Conservation (phyloP, 1,140 invertebrate genomes). For the Riptortus pedestris region DNA sequence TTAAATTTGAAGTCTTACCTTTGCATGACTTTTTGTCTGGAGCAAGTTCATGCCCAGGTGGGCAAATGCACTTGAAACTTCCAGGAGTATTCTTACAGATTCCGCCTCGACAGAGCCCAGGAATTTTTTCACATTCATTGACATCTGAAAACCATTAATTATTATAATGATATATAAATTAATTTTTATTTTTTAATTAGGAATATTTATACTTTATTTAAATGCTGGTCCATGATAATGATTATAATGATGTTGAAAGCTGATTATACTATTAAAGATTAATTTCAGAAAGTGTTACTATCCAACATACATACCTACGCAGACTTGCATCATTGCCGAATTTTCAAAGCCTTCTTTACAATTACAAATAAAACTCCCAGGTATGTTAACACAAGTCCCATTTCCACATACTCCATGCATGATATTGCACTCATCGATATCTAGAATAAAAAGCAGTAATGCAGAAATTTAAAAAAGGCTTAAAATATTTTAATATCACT, state of each 20-base stretch:
- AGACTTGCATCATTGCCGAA: conserved; percentile 68
- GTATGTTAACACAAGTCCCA: conserved; percentile 69
- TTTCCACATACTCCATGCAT: conserved; percentile 73
- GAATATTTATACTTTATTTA: no score
- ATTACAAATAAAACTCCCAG: conserved; percentile 70
- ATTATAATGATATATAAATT: not conserved
- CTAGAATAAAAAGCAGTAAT: no score
- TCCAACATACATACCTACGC: conserved; percentile 53
- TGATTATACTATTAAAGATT: not conserved
- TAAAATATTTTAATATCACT: no score
- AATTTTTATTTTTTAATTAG: no score
- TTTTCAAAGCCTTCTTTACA: conserved; percentile 66
- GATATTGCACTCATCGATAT: conserved; percentile 81
- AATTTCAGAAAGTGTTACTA: not conserved
- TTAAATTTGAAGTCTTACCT: no score
- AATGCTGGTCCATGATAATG: no score
- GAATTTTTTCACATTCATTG: conserved; percentile 64
- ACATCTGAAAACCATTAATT: conserved; percentile 58
- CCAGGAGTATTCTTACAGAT: conserved; percentile 57
- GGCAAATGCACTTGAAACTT: conserved; percentile 60
- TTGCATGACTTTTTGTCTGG: conserved; percentile 53
- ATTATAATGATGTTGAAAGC: not conserved
- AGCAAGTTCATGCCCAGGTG: conserved; percentile 53
- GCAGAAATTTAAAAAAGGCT: no score
- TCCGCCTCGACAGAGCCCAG: conserved; percentile 55